Base-by-base conservation (phyloP, 2,797 vertebrate genomes). In the Micropoecilia bifurca region DNA sequence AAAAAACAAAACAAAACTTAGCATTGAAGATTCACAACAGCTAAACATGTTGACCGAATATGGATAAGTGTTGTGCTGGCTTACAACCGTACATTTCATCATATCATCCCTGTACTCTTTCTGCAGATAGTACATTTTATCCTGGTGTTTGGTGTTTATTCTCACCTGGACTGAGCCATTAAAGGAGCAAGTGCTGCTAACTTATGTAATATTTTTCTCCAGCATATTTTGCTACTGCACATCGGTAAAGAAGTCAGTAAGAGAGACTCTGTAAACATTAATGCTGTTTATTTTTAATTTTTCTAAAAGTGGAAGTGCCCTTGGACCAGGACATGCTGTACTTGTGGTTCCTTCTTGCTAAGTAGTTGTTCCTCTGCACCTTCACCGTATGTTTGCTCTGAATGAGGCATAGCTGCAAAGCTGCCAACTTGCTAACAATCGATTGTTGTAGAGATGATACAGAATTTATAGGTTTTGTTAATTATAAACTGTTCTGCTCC, bases 61-160 rank as follows among this genome's bases (percentile, higher is more conserved):
- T 33, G 13, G 2, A 61, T 61, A 53, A 73, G 50, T n/a, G 43
- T 80, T 57, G 57, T 74, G 48, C 75, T 55, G 46, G 12, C 18
- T 12, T 41, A 30, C n/a, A 25, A 6, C 36, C 13, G 10, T 45
- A 41, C 41, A 77, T 30, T 9, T 14, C 0, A 28, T 8, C 41
- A 77, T 30, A 6, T 14, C 0, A 28, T 8, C 7, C 36, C 13
- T 61, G 57, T 61, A 61, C 28, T 59, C n/a, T 59, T 4, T 6
- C 28, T 59, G 28, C 28, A 3, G 28, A 30, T 59, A 16, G n/a
- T 33, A 33, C 28, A 30, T 12, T 61, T 33, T 61, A 13, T 14
- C 57, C 57, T 30, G 28, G 10, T 59, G 55, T 59, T n/a, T 12
- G 5, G 57, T 61, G 5, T 61, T 61, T 61, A 61, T 30, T n/a